Base-by-base conservation (phyloP, 2,113 vertebrate genomes). In the Lepisosteus oculatus region DNA sequence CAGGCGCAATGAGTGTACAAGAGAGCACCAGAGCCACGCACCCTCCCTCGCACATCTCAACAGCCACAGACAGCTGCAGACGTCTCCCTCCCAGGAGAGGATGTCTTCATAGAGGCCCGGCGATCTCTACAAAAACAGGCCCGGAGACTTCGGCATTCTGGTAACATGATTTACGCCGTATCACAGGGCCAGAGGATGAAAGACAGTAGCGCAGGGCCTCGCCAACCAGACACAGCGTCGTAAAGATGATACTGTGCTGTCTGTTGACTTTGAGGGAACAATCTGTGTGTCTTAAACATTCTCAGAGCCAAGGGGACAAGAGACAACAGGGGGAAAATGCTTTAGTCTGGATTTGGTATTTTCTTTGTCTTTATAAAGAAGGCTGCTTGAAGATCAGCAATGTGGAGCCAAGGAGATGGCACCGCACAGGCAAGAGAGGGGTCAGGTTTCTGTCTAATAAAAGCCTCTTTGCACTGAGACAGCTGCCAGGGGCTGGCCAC, bases 101-200 rank as follows among this genome's bases (percentile, higher is more conserved):
- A 44, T 14, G 74, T 79, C 85, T 87, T 79, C 86, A 87, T 43
- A 76, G 84, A 90, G 84, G 87, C 79, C 82, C 83, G 74, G 82
- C 76, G 71, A 85, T 93, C 84, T 85, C 92, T 87, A 92, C 85
- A 85, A 91, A 87, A 94, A 93, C 92, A 84, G 89, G 84, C 83
- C 81, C 84, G 86, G 81, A 94, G 79, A 86, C 81, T 76, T 79
- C 0, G 0, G 61, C 76, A 64, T 86, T 89, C 90, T 92, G 91
- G 68, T 89, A 90, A 93, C 92, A 86, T 83, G 88, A 89, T 89
- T 74, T 90, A 84, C 83, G 81, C 78, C 82, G 77, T 5, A 76
- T 88, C 85, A 87, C 87, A 76, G 82, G 75, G 83, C 84, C 75
- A 75, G 85, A 88, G 85, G 87, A 90, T 78, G 82, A 85, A 89